A percentile compares a stretch with the other conserved stretches of the same genome.
phyloP scores from a whole-genome alignment of 2,113 vertebrate species.

The Leiothrix lutea region DNA sequence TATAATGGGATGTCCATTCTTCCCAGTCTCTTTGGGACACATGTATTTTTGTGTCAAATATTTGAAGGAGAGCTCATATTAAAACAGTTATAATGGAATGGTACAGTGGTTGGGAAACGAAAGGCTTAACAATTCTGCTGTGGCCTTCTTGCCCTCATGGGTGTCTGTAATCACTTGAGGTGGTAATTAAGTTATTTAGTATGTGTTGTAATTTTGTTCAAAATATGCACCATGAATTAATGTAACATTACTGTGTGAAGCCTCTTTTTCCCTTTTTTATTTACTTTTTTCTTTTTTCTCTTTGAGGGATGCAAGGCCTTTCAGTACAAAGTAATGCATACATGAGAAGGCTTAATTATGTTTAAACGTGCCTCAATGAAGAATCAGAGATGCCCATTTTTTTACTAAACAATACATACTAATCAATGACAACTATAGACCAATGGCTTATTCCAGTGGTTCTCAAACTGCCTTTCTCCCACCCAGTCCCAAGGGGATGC shows the following conservation, averaged over 20 bases:
- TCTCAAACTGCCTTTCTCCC: background rate
- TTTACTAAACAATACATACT: background rate
- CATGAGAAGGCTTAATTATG: background rate
- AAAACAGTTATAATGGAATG: background rate
- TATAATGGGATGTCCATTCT: background rate
- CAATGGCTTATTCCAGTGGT: background rate
- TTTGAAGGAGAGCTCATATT: background rate
- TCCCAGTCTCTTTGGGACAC: background rate
- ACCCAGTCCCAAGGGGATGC: background rate
- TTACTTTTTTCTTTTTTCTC: background rate
- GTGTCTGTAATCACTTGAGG: background rate
- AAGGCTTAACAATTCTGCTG: background rate
- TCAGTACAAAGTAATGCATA: background rate
- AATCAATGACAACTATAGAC: background rate
- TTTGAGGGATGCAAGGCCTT: background rate
- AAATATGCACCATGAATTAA: too few species aligned
- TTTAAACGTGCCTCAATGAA: background rate
- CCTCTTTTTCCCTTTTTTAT: too few species aligned
- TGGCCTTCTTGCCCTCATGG: background rate
- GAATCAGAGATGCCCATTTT: background rate
- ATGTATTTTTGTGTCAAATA: too few species aligned
- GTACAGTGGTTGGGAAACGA: background rate
- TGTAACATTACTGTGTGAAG: too few species aligned
- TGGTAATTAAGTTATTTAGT: too few species aligned
- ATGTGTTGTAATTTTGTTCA: too few species aligned